Conservation (phyloP, 2,113 vertebrate genomes). For the Sclerurus mexicanus region DNA sequence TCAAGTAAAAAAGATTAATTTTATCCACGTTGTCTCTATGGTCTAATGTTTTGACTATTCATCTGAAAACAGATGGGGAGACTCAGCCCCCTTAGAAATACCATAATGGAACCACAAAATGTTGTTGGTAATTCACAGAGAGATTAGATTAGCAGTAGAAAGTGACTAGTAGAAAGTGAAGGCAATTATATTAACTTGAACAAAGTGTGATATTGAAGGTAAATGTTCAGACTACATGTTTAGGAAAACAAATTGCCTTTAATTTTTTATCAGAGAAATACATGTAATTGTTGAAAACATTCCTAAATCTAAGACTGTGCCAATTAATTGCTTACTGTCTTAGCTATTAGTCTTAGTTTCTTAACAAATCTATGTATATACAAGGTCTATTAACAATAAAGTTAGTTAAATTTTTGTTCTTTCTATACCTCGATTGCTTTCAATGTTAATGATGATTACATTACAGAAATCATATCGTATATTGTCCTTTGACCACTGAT, state of each 20-base stretch:
- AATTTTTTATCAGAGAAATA: not conserved
- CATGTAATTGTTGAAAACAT: not conserved
- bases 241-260: not conserved
- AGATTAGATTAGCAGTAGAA: not conserved
- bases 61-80: not conserved
- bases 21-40: not conserved
- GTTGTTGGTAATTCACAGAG: not conserved
- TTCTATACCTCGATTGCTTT: not conserved
- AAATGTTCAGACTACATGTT: fast-evolving
- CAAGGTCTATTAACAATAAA: not conserved
- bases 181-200: not conserved
- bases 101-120: not conserved
- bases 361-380: not conserved
- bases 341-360: not conserved
- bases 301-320: not conserved
- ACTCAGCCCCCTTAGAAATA: not conserved
- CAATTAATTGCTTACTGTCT: not conserved
- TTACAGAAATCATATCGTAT: not conserved
- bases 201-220: not conserved
- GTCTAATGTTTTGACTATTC: not conserved
- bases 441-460: not conserved
- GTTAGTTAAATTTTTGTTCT: not conserved
- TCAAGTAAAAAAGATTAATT: not conserved
- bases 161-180: not conserved
- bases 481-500: not conserved